A percentile compares a stretch with the other conserved stretches of the same genome.
phyloP scores from a whole-genome alignment of 1,140 invertebrate species.

The Drosophila quadrilineata region DNA sequence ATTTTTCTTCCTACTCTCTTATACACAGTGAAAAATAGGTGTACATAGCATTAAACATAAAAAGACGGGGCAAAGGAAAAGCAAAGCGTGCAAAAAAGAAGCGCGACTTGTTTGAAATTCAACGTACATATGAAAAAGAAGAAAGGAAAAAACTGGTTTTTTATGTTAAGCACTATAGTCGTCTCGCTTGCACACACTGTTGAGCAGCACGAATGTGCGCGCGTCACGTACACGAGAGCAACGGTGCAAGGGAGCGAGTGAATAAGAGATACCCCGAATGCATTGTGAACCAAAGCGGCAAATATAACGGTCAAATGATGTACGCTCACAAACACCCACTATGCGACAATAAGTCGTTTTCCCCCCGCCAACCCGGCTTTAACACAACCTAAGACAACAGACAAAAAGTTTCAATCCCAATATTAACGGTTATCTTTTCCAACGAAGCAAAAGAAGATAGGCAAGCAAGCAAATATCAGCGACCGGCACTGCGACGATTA shows the following conservation, averaged over 20 bases:
- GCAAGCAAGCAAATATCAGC: conserved; percentile 5
- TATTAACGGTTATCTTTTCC: conserved; percentile 39
- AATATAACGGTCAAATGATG: conserved; percentile 73
- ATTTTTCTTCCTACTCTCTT: conserved; percentile 14
- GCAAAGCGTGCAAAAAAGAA: conserved; percentile 62
- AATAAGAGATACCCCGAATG: conserved; percentile 23
- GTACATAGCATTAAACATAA: conserved; percentile 35
- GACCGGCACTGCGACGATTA: conserved; percentile 32
- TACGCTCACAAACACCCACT: conserved; percentile 41
- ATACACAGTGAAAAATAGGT: conserved; percentile 37
- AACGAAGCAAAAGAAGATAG: conserved; percentile 28
- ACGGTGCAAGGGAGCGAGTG: conserved; percentile 16
- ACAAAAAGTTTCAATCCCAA: conserved; percentile 41
- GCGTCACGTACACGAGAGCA: conserved; percentile 26
- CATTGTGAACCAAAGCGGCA: conserved; percentile 43
- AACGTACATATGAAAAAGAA: conserved; percentile 33
- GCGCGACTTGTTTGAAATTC: conserved; percentile 68
- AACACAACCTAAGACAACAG: conserved; percentile 63
- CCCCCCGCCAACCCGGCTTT: background rate
- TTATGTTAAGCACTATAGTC: conserved; percentile 30
- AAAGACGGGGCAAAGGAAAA: conserved; percentile 38
- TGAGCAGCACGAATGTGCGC: background rate
- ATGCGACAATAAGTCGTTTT: background rate
- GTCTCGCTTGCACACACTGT: conserved; percentile 43
- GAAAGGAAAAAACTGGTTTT: conserved; percentile 61